Conservation (phyloP, 2,113 vertebrate genomes). For the Poeciliopsis prolifica region DNA sequence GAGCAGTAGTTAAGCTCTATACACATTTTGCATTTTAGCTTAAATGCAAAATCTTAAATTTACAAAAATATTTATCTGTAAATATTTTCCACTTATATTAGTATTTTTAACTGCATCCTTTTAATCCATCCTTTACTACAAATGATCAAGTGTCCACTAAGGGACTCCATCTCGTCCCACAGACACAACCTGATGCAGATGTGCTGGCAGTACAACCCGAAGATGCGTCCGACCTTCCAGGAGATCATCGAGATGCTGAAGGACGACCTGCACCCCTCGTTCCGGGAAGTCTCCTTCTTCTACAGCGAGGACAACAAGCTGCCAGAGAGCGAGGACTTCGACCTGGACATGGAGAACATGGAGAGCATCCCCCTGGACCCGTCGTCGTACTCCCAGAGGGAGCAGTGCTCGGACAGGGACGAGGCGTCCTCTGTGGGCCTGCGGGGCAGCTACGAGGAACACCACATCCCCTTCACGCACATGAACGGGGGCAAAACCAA, state of each 20-base stretch:
- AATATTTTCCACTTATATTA: too few relatives aligned
- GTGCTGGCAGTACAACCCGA: slow-evolving; percentile 99
- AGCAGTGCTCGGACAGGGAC: slow-evolving; percentile 83
- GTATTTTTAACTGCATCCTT: too few relatives aligned
- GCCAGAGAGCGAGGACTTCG: slow-evolving; percentile 90
- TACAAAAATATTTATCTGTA: too few relatives aligned
- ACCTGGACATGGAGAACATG: slow-evolving; percentile 97
- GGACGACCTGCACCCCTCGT: slow-evolving; percentile 91
- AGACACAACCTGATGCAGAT: slow-evolving; percentile 96
- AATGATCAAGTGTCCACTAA: too few relatives aligned
- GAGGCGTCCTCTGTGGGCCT: slow-evolving; percentile 85
- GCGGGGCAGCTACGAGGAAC: slow-evolving; percentile 90
- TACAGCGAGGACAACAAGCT: slow-evolving; percentile 97
- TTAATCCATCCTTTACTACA: too few relatives aligned
- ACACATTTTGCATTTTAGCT: too few relatives aligned
- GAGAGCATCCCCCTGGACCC: slow-evolving; percentile 96
- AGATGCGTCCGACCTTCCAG: slow-evolving; percentile 92
- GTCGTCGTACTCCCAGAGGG: slow-evolving; percentile 88
- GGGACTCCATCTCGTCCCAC: neutral
- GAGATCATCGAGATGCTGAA: slow-evolving; percentile 95
- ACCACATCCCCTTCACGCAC: slow-evolving; percentile 92
- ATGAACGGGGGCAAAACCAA: slow-evolving; percentile 98
- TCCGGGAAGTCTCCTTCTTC: slow-evolving; percentile 95
- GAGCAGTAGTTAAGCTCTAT: too few relatives aligned
- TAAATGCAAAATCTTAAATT: too few relatives aligned